phyloP scores from a whole-genome alignment of 2,797 vertebrate species.

The Coccyzus lansbergi region DNA sequence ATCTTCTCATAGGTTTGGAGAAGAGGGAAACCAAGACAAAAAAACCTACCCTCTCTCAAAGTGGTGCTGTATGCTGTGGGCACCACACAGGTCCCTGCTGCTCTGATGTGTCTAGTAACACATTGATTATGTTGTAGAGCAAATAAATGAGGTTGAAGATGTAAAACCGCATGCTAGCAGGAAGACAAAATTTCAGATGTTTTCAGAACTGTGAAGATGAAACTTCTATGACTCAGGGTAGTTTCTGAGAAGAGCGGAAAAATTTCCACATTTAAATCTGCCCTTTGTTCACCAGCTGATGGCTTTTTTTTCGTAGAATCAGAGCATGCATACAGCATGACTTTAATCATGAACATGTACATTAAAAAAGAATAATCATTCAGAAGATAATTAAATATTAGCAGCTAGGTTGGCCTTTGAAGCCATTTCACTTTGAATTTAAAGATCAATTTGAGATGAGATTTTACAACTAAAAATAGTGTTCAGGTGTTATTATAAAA shows the following conservation, averaged over 20 bases:
- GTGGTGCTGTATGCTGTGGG: background rate
- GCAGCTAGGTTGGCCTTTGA: background rate
- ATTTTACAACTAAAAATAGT: conserved; percentile 2
- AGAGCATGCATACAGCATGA: conserved; percentile 25
- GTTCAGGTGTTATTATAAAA: background rate
- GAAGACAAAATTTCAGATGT: background rate
- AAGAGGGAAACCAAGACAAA: background rate
- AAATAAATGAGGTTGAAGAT: background rate
- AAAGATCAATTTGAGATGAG: conserved; percentile 31
- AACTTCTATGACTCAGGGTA: conserved; percentile 3
- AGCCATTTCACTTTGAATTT: conserved; percentile 28
- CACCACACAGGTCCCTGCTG: background rate
- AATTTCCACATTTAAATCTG: background rate
- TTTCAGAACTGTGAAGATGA: conserved; percentile 5
- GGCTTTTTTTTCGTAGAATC: conserved; percentile 1
- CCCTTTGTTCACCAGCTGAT: conserved; percentile 5
- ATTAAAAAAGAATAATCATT: conserved; percentile 25
- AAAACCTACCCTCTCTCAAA: background rate
- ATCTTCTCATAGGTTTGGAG: background rate
- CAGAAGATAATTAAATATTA: conserved; percentile 43
- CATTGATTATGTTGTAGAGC: background rate
- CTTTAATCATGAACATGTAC: conserved; percentile 30
- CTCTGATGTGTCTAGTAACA: background rate
- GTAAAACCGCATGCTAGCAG: conserved; percentile 3
- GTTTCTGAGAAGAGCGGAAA: conserved; percentile 34